Base-by-base conservation (phyloP, 2,797 vertebrate genomes). In the Danio albolineatus region DNA sequence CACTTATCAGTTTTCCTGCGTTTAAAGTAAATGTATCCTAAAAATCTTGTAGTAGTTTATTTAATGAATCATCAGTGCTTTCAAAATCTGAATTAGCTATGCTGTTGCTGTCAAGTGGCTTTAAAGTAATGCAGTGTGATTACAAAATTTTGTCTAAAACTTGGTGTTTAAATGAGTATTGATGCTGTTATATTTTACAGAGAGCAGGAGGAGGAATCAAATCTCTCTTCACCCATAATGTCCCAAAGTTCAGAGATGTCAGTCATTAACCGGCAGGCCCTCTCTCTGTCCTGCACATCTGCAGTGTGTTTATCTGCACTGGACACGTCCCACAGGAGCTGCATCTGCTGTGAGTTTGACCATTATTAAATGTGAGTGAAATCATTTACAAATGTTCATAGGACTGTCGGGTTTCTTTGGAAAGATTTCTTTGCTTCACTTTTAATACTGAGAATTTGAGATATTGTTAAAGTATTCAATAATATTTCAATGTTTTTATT, bases 231-330 rank as follows among this genome's bases (percentile, higher is more conserved):
- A 82, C n/a, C n/a, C 21, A 21, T 3, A 28, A 17, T 28, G 12
- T 73, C 84, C 76, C 76, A 85, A 83, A 81, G 84, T 83, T 85
- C 84, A 85, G 44, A 74, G 44, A 49, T n/a, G 88, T 91, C 83
- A 94, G 73, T 89, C 71, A 94, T 94, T 93, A 94, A 93, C 91
- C 78, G 71, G 0, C 46, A 60, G 6, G 72, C 44, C 10, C 56
- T 76, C n/a, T 46, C 54, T 21, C 41, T 61, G 51, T 64, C 39
- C 28, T 9, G 12, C 44, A 56, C 28, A 51, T 62, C 14, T 43
- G 49, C 41, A 7, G 16, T 72, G 28, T 21, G 10, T 70, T 49
- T 67, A 76, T 60, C 57, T 76, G 61, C 62, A 5, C 2, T 66
- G 44, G n/a, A 38, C 56, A 66, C 13, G 5, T 38, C 46, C 19